Percentiles rank a stretch among this genome's conserved stretches.
phyloP scores from a whole-genome alignment of 2,113 vertebrate genomes.

The Ochotona princeps region DNA sequence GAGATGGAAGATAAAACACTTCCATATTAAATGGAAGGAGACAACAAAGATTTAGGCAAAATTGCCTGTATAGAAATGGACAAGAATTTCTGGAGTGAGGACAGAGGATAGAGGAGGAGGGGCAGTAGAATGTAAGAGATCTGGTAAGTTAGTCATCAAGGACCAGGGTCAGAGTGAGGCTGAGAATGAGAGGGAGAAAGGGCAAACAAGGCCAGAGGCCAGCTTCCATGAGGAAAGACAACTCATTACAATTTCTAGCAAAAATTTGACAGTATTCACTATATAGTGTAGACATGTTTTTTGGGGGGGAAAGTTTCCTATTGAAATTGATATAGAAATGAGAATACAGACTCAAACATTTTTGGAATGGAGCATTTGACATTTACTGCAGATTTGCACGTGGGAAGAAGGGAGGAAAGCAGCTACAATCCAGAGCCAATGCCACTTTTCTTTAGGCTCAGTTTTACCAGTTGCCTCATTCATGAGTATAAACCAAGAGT shows the following conservation, averaged over 20 bases:
- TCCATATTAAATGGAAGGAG: slow-evolving; percentile 26
- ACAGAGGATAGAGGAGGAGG: background rate
- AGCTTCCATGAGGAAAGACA: background rate
- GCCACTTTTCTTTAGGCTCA: background rate
- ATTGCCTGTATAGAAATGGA: background rate
- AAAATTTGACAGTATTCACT: background rate
- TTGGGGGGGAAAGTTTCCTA: background rate
- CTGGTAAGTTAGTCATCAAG: background rate
- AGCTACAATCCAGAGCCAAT: background rate
- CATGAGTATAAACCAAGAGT: background rate
- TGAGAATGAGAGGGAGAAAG: background rate
- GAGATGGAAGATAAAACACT: background rate
- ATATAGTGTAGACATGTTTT: slow-evolving; percentile 23
- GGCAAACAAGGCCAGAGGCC: background rate
- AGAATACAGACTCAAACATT: background rate
- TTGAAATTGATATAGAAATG: slow-evolving; percentile 27
- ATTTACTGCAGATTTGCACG: background rate
- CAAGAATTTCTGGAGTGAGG: background rate
- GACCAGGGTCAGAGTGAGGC: background rate
- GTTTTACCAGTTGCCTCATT: background rate
- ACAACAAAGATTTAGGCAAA: background rate
- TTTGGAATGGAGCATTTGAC: slow-evolving; percentile 29
- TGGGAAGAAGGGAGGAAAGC: slow-evolving; percentile 46
- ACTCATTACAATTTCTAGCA: no score
- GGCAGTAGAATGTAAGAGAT: background rate